Base-by-base conservation (phyloP, 2,113 vertebrate species). In the Myocastor coypus region DNA sequence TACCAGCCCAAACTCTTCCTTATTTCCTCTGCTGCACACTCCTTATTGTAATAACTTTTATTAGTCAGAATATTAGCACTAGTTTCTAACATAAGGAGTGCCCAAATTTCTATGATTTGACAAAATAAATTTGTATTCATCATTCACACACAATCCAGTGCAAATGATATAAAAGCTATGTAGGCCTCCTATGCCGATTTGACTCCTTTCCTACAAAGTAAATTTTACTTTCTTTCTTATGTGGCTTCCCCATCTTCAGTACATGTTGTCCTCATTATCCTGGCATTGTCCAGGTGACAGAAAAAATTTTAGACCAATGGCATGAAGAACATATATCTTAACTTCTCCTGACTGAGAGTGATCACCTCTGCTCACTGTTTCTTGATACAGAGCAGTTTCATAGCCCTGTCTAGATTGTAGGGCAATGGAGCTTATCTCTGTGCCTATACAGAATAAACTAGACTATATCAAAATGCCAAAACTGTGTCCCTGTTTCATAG, bases 71-170 rank as follows among this genome's bases (percentile, higher is more conserved):
- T 22, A n/a, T 42, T 85, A 12, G 0, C n/a, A 69, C 14, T 32
- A 63, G 26, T n/a, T 77, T 22, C 37, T 24, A 11, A 42, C 68
- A 46, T 5, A 86, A 86, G 28, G 10, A 86, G 69, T n/a, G 40
- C 30, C 30, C 24, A 46, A 63, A 78, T 71, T 42, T 78, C 46
- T 64, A 24, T 69, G 42, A 77, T 64, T 61, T 92, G 50, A 89
- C 50, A 87, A 73, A 42, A 69, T 82, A 52, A 83, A 63, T 57
- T 52, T 89, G 46, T n/a, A 80, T n/a, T 85, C 92, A 50, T 89
- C 40, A 77, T 63, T 88, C 66, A 52, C 30, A 30, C 46, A 17
- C 78, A 63, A 7, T 28, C 59, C 20, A 69, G 7, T 14, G 14
- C 26, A 32, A 46, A 50, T 83, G 75, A 64, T 32, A 30, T 26